These are phyloP conservation scores for Listronotus oregonensis DNA, from an alignment of 1,140 invertebrate genomes.

Conservation along the genomic window DNA sequence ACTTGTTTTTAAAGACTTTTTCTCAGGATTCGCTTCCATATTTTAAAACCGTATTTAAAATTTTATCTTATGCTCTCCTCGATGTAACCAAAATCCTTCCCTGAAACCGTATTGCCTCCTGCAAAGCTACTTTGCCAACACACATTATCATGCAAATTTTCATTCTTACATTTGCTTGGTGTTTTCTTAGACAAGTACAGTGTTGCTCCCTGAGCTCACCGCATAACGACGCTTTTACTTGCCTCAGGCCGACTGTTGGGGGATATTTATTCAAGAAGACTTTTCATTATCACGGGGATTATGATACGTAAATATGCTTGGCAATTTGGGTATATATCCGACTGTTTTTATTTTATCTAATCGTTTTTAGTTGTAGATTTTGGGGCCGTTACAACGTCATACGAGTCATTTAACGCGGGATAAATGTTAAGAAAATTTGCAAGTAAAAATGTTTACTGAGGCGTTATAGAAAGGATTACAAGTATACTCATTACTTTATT, in stretches of 20 bases:
- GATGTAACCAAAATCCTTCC: constrained; percentile 6
- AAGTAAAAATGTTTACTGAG: constrained; percentile 18
- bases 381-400: constrained; percentile 23
- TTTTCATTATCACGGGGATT: constrained; percentile 43
- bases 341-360: constrained; percentile 35
- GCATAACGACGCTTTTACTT: constrained; percentile 47
- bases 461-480: neutral
- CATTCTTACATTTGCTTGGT: constrained; percentile 52
- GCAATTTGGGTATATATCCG: constrained; percentile 34
- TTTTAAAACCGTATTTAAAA: too few relatives aligned
- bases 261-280: constrained; percentile 39
- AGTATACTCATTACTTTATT: neutral
- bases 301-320: constrained; percentile 43
- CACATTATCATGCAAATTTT: constrained; percentile 54
- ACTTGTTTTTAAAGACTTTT: too few relatives aligned
- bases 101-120: constrained; percentile 22
- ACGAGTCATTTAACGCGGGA: constrained; percentile 29
- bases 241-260: constrained; percentile 38
- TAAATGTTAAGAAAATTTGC: constrained; percentile 20
- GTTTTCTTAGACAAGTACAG: constrained; percentile 49
- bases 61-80: neutral
- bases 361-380: constrained; percentile 36
- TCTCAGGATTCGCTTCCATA: too few relatives aligned
- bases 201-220: constrained; percentile 41
- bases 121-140: constrained; percentile 45